Base-by-base conservation (phyloP, 2,113 vertebrate species). In the Carassius carassius region DNA sequence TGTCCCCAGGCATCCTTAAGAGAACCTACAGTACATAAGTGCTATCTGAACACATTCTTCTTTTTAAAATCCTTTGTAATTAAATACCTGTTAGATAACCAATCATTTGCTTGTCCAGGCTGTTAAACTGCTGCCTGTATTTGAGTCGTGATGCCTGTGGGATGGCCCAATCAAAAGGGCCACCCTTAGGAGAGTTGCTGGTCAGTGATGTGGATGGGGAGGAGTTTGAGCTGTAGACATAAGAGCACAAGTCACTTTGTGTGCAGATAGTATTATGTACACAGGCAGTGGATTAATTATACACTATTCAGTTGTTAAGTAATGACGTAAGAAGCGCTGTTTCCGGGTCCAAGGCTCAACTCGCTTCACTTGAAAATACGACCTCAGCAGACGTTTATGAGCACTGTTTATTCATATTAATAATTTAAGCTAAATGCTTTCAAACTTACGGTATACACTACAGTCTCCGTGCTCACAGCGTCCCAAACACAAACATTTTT, bases 51-150 rank as follows among this genome's bases (percentile, higher is more conserved):
- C 41, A n/a, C n/a, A n/a, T n/a, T n/a, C n/a, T 63, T 44, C 21
- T 44, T 35, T 41, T 47, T 10, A 11, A 35, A 74, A 25, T 25
- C 2, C 11, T 32, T 76, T 62, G 29, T 17, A n/a, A 23, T 16
- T 17, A 86, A 92, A 83, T 91, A 99, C 98, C 98, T 92, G 97
- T 96, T 65, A 99, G 96, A 91, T 96, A 97, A 41, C 98, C 98
- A 84, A 89, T 95, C 97, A 99, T 99, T 74, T 94, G 94, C 92
- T 98, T 99, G 91, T 99, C 98, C 89, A 99, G 94, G 89, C 93
- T 93, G 89, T 99, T 99, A 93, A 99, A 99, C 90, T 97, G 97
- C 90, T 99, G 98, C 81, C 97, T 96, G 91, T 99, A 99, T 91
- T 98, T 99, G 87, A 99, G 95, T 88, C 97, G 95, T 85, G 97